Evolutionary conservation across 2,888 invertebrate genomes (phyloP), one percentile per base, ranked within the genome.

Genomic region (Leptinotarsa peninsularis): DNA sequence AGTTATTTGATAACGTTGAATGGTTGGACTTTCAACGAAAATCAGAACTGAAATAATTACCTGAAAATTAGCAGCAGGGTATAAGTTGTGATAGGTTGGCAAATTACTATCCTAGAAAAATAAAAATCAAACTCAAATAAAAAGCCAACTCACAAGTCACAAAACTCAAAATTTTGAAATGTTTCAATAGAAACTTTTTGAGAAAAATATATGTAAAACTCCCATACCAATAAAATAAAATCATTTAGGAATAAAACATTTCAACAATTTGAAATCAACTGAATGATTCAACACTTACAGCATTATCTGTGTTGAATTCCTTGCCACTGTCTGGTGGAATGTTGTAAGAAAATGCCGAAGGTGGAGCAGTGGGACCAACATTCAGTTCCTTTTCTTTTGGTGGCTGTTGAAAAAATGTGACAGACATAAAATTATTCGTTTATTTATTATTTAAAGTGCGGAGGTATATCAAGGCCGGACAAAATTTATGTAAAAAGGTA

Each of bases 41-140:
- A 43, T 10, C 10, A 43, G 43, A 43, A 43, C 10, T 43, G 43
- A 81, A 81, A 77, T 78, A 70, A 77, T 81, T 79, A 81, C 79
- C 80, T 79, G 68, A n/a, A 75, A 68, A 72, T 91, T 89, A 86
- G 91, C 91, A 89, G 94, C 93, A 84, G 94, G 94, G 85, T 93
- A 92, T 84, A 93, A 92, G 88, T 93, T 92, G 89, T 91, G 92
- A 87, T 93, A 92, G 84, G 93, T 91, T 82, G 93, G 93, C 81
- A 92, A 90, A 89, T 91, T 91, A 89, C 91, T 91, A 88, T 91
- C 93, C 84, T 93, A 93, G 92, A 94, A 90, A 81, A 79, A 84
- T 77, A 83, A 80, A 78, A 86, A 85, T 81, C 84, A 78, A 79
- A 77, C 75, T 74, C 71, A 77, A 72, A 74, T 73, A 78, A 76